Percentiles rank a stretch among this genome's conserved stretches.
These are phyloP conservation scores for Schizothorax lantsangensis DNA, from an alignment of 2,797 vertebrate species.

Conservation along the genomic window DNA sequence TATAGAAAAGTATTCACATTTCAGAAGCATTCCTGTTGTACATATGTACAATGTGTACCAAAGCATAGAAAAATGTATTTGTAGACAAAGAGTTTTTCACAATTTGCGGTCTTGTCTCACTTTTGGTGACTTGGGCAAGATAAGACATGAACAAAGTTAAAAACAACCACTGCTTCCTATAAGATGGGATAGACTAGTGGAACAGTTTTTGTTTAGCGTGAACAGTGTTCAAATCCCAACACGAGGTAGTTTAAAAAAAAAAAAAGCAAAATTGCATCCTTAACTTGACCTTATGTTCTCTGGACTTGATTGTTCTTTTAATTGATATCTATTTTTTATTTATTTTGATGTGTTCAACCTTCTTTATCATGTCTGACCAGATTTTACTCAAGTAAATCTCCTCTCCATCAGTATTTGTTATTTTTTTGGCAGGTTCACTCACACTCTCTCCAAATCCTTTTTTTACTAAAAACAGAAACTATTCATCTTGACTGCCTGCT, in stretches of 20 bases:
- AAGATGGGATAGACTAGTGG: neutral
- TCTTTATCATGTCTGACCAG: neutral
- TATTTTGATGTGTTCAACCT: neutral
- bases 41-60: neutral
- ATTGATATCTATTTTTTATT: neutral
- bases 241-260: neutral
- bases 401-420: neutral
- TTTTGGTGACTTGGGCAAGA: slow-evolving; percentile 8
- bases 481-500: slow-evolving; percentile 26
- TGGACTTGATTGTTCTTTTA: too few relatives aligned
- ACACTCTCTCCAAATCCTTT: neutral
- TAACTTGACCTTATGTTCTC: too few relatives aligned
- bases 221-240: neutral
- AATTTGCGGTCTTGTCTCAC: neutral
- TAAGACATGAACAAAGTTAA: neutral
- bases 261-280: neutral
- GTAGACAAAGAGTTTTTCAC: neutral
- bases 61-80: neutral
- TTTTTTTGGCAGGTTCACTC: slow-evolving; percentile 7
- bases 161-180: neutral
- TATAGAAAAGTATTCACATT: neutral
- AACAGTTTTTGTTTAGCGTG: neutral
- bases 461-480: slow-evolving; percentile 20
- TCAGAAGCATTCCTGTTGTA: neutral
- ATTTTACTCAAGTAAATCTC: neutral